Evolutionary conservation across 2,113 vertebrate species (phyloP).

Genomic region (Colossoma macropomum): DNA sequence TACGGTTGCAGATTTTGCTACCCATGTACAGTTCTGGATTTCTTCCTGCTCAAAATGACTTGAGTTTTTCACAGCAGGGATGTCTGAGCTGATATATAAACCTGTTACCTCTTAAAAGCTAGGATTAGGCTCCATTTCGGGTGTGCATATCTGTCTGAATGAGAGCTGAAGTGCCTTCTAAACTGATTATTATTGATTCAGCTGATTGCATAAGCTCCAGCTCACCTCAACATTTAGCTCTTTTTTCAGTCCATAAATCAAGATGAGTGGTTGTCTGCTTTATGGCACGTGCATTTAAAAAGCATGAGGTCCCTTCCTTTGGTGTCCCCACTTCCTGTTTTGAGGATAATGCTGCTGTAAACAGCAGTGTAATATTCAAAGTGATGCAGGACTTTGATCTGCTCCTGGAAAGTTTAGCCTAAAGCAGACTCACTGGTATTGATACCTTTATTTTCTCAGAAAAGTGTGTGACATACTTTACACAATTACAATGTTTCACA

Average conservation of each 20-base stretch:
- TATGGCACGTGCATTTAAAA: background rate
- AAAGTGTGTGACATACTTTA: too few species aligned
- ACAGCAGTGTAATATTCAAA: background rate
- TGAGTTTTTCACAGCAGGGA: slow-evolving; percentile 27
- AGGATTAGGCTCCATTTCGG: background rate
- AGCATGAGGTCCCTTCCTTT: background rate
- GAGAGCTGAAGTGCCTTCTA: background rate
- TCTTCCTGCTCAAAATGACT: background rate
- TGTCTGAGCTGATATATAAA: slow-evolving; percentile 24
- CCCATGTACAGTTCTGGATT: slow-evolving; percentile 2
- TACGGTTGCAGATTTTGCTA: background rate
- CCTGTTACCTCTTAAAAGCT: slow-evolving; percentile 7
- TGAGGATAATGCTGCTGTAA: background rate
- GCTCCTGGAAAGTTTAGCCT: background rate
- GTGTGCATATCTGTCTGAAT: slow-evolving; percentile 4
- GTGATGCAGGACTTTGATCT: background rate
- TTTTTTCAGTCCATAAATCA: background rate
- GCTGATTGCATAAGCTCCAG: background rate
- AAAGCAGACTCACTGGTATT: background rate
- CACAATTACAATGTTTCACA: too few species aligned
- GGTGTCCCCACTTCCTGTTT: background rate
- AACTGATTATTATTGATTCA: background rate
- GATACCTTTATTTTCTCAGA: too few species aligned
- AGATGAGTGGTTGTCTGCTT: background rate
- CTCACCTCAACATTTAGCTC: background rate